These are phyloP conservation scores for Poliocrania exsul DNA, from an alignment of 2,797 vertebrate species.

Conservation along the genomic window DNA sequence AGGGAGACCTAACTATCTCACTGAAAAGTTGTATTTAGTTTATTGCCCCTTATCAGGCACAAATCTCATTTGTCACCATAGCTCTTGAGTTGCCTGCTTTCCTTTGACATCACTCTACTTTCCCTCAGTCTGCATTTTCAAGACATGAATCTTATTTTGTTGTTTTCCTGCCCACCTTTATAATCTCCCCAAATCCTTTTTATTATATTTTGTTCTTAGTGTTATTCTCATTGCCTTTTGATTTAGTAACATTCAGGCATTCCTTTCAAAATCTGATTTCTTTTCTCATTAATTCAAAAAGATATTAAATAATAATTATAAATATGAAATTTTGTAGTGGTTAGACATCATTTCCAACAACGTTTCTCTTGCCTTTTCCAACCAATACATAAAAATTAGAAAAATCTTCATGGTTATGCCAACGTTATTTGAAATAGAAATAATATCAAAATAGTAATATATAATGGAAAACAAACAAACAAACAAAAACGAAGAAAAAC, in stretches of 20 bases:
- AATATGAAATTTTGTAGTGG: neutral
- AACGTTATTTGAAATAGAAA: neutral
- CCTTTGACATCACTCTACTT: neutral
- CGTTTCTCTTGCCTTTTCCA: neutral
- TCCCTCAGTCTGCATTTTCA: neutral
- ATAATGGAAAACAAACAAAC: neutral
- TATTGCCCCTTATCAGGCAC: neutral
- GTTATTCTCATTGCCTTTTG: neutral
- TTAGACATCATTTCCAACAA: neutral
- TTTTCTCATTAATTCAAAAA: neutral
- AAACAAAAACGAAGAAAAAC: neutral
- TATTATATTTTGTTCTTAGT: neutral
- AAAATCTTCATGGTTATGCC: neutral
- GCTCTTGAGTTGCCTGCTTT: neutral
- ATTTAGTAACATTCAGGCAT: neutral
- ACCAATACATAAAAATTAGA: neutral
- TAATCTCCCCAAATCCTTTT: neutral
- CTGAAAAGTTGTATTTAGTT: slow-evolving; percentile 1
- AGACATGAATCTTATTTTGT: neutral
- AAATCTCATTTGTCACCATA: slow-evolving; percentile 9
- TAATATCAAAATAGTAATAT: neutral
- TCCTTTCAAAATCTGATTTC: neutral
- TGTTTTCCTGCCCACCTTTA: neutral
- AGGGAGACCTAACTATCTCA: neutral
- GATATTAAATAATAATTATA: neutral